phyloP scores from a whole-genome alignment of 2,797 vertebrate species.

The Silurus aristotelis region DNA sequence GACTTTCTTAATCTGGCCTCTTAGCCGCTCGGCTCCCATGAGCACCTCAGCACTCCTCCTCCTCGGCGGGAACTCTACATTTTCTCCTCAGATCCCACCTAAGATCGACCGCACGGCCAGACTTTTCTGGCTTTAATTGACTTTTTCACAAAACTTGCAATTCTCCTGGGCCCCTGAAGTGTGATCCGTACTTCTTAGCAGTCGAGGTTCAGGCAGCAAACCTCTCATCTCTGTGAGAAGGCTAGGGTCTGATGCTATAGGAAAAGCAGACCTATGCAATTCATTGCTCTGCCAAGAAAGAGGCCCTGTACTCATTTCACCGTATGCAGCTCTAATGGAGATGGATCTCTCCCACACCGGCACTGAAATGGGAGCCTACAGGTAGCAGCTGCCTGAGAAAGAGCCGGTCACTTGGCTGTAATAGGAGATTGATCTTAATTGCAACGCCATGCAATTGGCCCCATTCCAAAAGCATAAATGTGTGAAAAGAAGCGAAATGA shows the following conservation, averaged over 20 bases:
- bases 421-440: conserved; percentile 58
- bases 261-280: conserved; percentile 2
- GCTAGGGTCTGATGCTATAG: not conserved
- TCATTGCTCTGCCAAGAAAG: conserved; percentile 14
- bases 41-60: conserved; percentile 10
- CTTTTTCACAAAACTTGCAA: conserved; percentile 18
- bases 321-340: conserved; percentile 50
- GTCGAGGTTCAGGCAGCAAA: conserved; percentile 3
- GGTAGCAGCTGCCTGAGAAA: conserved; percentile 49
- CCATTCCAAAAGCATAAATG: conserved; percentile 30
- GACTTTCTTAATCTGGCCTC: conserved; percentile 38
- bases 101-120: not conserved
- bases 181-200: conserved; percentile 15
- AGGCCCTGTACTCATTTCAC: conserved; percentile 47
- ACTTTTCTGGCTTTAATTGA: not conserved
- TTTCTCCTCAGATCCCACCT: conserved; percentile 22
- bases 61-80: not conserved
- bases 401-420: conserved; percentile 48
- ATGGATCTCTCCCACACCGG: conserved; percentile 50
- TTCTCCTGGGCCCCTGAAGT: not conserved
- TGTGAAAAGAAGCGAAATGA: conserved; percentile 28
- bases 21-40: conserved; percentile 8
- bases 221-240: not conserved
- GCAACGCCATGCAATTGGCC: conserved; percentile 37
- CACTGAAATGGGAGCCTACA: conserved; percentile 51